Conservation (phyloP, 2,113 vertebrate genomes). For the Antechinus stuartii region DNA sequence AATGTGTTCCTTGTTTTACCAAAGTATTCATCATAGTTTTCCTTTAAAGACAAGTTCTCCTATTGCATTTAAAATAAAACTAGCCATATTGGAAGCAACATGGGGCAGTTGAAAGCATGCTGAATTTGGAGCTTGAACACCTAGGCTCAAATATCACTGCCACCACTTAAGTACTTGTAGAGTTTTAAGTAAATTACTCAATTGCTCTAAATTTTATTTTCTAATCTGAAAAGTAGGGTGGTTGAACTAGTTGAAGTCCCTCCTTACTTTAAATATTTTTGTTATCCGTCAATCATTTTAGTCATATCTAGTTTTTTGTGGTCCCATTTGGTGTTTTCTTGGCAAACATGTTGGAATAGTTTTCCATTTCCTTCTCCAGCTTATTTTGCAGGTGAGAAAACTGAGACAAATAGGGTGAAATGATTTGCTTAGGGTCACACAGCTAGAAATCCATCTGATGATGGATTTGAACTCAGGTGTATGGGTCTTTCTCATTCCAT, state of each 20-base stretch:
- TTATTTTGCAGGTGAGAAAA: neutral
- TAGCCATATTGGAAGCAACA: neutral
- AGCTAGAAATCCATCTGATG: neutral
- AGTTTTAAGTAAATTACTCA: neutral
- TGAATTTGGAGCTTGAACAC: neutral
- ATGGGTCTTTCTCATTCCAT: neutral
- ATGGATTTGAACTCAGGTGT: neutral
- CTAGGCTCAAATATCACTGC: neutral
- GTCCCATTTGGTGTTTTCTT: neutral
- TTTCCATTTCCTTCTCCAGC: neutral
- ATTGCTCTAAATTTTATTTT: neutral
- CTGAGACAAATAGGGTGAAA: neutral
- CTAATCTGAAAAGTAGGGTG: neutral
- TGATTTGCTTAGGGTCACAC: neutral
- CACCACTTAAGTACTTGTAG: neutral
- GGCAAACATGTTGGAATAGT: neutral
- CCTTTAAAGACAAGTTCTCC: neutral
- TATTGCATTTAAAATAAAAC: neutral
- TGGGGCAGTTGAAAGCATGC: too few relatives aligned
- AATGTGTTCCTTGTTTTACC: neutral
- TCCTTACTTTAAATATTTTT: neutral
- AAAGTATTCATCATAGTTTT: constrained; percentile 9
- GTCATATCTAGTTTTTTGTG: neutral
- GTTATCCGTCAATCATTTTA: neutral
- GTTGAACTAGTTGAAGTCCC: neutral